These are phyloP conservation scores for Parapristionchus giblindavisi DNA, from an alignment of 2,888 invertebrate species.

Conservation along the genomic window DNA sequence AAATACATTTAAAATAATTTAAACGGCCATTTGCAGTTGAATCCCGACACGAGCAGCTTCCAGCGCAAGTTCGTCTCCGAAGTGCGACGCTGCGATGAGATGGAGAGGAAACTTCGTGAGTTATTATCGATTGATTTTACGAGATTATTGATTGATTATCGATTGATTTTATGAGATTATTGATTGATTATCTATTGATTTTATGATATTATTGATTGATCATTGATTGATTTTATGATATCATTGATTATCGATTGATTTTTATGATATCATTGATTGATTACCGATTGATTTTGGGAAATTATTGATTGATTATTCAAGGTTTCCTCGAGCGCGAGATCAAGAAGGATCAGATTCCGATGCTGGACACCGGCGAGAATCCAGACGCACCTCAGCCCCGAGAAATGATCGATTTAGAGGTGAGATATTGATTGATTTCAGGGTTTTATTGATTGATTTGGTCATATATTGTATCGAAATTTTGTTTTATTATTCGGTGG, in stretches of 20 bases:
- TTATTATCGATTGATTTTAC: background rate
- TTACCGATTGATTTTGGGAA: constrained; percentile 1
- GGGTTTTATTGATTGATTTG: constrained; percentile 38
- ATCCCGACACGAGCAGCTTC: constrained; percentile 95
- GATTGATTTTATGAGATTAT: background rate
- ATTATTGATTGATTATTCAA: constrained; percentile 53
- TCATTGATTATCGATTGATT: background rate
- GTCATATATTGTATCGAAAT: background rate
- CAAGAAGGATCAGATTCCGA: constrained; percentile 92
- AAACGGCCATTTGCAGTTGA: constrained; percentile 77
- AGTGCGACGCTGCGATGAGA: constrained; percentile 96
- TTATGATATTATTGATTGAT: background rate
- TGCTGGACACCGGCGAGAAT: constrained; percentile 96
- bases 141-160: background rate
- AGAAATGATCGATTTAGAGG: constrained; percentile 98
- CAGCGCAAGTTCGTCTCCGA: constrained; percentile 98
- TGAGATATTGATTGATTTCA: constrained; percentile 66
- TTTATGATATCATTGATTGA: background rate
- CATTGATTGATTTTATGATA: background rate
- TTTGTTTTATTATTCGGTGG: background rate
- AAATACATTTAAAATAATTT: background rate
- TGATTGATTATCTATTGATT: background rate
- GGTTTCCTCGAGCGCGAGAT: constrained; percentile 94
- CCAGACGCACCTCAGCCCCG: constrained; percentile 98
- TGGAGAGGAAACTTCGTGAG: constrained; percentile 75